These are phyloP conservation scores for Chitala chitala DNA, from an alignment of 2,113 vertebrate genomes.

Conservation along the genomic window DNA sequence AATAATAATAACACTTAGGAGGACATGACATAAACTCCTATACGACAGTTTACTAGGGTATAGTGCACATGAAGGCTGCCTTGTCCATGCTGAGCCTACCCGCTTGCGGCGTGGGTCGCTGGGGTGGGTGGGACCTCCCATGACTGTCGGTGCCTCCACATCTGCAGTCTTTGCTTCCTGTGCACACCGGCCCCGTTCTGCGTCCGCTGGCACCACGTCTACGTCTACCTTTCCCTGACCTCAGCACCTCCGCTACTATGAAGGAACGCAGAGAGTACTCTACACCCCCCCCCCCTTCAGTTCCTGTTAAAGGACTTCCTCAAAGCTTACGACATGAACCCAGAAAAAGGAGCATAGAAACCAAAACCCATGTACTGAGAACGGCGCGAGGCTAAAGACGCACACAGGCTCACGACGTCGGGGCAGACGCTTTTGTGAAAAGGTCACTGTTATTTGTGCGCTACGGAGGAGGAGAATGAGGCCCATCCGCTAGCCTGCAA, in stretches of 20 bases:
- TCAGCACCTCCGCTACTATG: background rate
- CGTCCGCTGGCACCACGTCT: no score
- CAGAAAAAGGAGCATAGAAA: background rate
- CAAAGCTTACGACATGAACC: slow-evolving; percentile 18
- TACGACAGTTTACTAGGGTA: no score
- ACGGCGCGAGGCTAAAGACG: background rate
- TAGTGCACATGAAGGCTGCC: no score
- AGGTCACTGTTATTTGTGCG: no score
- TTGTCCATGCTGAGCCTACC: slow-evolving; percentile 24
- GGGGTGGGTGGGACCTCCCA: slow-evolving; percentile 36
- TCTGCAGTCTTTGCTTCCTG: background rate
- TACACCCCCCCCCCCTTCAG: background rate
- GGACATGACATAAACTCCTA: no score
- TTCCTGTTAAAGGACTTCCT: slow-evolving; percentile 44
- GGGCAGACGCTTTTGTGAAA: no score
- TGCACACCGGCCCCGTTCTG: background rate
- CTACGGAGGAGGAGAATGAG: background rate
- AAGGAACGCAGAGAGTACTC: background rate
- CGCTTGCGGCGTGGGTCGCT: background rate
- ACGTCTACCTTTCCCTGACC: background rate
- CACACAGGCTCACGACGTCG: background rate
- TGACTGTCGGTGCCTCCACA: slow-evolving; percentile 39
- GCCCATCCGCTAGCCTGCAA: no score
- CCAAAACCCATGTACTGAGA: background rate
- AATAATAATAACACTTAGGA: no score